Base-by-base conservation (phyloP, 2,113 vertebrate species). In the Pelecanoides urinatrix region DNA sequence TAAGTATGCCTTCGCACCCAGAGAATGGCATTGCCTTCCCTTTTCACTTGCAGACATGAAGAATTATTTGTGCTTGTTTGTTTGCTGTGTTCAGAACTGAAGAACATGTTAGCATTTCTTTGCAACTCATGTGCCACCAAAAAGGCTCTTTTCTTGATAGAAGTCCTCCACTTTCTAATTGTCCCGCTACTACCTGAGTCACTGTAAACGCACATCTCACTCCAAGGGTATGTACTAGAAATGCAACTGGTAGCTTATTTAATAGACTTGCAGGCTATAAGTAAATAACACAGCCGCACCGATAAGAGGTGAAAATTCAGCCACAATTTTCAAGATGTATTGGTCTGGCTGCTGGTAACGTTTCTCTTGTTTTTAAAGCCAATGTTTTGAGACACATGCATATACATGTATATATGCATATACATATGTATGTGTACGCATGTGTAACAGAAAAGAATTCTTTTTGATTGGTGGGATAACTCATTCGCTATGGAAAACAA, bases 41-140 rank as follows among this genome's bases (percentile, higher is more conserved):
- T 87, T 92, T 85, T 45, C 36, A 56, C 36, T 92, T 85, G 13
- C 55, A 81, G 82, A 86, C 27, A 8, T 36, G 63, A 85, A 82
- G 70, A 83, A 76, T 92, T 88, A 62, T 32, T 81, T 91, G 30
- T 78, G 56, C 74, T 86, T 89, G 17, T 59, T 96, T 96, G 42
- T 91, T 97, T 95, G 84, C 44, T 70, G 13, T 85, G 53, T 94
- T 94, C 74, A 82, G 61, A 88, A 92, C 61, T 85, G 71, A 73
- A 82, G 72, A 96, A 75, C 62, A 32, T 9, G 19, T 77, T 75
- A 88, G n/a, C 44, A 42, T 87, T 75, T 73, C 38, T 95, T 83
- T 61, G 49, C 52, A 62, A 38, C 36, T 93, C 38, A 4, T 10
- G 16, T 77, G 53, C 26, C 66, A 44, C 30, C 56, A 52, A 84